Percentiles rank a stretch among this genome's conserved stretches.
Evolutionary conservation across 1,140 invertebrate species (phyloP).

Genomic region (Pantala flavescens): DNA sequence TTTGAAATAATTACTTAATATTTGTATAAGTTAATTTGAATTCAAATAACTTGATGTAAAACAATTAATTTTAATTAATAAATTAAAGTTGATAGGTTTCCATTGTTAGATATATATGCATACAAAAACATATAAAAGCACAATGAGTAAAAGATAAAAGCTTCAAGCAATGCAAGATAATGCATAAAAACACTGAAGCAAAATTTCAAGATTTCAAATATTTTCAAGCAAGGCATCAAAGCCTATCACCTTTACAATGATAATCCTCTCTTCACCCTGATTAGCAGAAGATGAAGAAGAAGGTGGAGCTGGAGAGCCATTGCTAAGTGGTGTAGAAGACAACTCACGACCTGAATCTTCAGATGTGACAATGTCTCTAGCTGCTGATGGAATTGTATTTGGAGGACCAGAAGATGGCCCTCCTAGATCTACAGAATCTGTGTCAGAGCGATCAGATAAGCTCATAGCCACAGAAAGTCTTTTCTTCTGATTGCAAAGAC

Average conservation of each 20-base stretch:
- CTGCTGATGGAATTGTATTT: constrained; percentile 20
- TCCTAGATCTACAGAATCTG: constrained; percentile 41
- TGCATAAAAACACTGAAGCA: no score
- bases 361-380: constrained; percentile 31
- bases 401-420: constrained; percentile 30
- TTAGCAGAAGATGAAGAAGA: neutral
- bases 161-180: no score
- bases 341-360: constrained; percentile 31
- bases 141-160: no score
- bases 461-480: constrained; percentile 47
- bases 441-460: constrained; percentile 35
- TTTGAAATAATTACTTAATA: no score
- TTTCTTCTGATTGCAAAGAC: constrained; percentile 37
- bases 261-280: constrained; percentile 36
- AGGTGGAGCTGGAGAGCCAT: constrained; percentile 17
- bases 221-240: neutral
- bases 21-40: no score
- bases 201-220: no score
- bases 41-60: no score
- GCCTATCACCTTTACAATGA: constrained; percentile 42
- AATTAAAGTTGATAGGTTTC: no score
- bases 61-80: no score
- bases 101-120: no score
- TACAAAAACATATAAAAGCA: no score
- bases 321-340: constrained; percentile 30